Evolutionary conservation across 2,888 invertebrate genomes (phyloP).

Genomic region (Odontocerum albicorne): DNA sequence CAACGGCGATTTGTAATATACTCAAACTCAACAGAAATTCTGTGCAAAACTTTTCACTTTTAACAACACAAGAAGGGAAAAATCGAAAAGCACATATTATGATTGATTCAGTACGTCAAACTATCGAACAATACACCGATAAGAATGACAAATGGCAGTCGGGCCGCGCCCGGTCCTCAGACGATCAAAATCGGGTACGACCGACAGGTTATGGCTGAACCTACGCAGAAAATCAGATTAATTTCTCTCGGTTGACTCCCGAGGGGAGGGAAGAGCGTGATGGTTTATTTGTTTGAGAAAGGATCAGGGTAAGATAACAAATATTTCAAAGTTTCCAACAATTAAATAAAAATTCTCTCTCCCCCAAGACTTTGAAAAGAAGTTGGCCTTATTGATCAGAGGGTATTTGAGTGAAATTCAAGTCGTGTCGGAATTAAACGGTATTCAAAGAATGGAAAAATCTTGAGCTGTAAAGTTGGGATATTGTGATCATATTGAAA

Average conservation of each 20-base stretch:
- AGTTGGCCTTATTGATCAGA: constrained; percentile 17
- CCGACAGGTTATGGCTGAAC: constrained; percentile 17
- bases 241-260: neutral
- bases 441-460: too few relatives aligned
- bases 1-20: too few relatives aligned
- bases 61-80: too few relatives aligned
- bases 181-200: constrained; percentile 5
- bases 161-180: constrained; percentile 9
- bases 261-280: neutral
- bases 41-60: too few relatives aligned
- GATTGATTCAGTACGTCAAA: constrained; percentile 23
- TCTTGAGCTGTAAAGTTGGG: too few relatives aligned
- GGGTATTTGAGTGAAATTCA: constrained; percentile 16
- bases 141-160: constrained; percentile 26
- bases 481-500: too few relatives aligned
- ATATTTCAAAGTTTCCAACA: constrained; percentile 20
- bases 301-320: constrained; percentile 17
- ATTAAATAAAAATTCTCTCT: constrained; percentile 23
- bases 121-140: constrained; percentile 20
- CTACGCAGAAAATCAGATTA: constrained; percentile 17
- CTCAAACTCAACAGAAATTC: too few relatives aligned
- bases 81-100: constrained; percentile 18
- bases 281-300: constrained; percentile 15
- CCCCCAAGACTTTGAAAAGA: constrained; percentile 12
- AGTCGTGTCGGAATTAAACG: constrained; percentile 11